phyloP scores from a whole-genome alignment of 1,140 invertebrate species.

The Phymorhynchus buccinoides region DNA sequence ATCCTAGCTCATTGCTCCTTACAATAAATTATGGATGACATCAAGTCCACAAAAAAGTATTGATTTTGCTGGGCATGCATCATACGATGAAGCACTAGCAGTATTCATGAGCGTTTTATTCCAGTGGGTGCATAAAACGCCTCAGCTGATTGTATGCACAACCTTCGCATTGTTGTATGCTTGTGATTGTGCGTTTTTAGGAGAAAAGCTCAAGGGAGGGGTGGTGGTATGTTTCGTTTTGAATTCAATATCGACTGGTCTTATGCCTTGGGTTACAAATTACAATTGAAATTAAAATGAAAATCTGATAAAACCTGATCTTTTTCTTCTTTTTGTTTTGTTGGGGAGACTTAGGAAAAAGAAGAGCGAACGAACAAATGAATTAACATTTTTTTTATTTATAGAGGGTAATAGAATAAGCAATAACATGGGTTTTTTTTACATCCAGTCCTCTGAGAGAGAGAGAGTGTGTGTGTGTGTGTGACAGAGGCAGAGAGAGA shows the following conservation, averaged over 20 bases:
- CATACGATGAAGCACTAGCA: background rate
- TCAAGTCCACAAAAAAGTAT: background rate
- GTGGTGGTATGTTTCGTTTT: background rate
- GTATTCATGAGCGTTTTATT: no score
- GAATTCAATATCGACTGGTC: background rate
- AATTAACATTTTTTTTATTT: background rate
- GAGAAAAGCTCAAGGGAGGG: background rate
- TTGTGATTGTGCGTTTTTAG: background rate
- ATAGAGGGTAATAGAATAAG: no score
- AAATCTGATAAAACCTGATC: no score
- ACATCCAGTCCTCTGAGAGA: no score
- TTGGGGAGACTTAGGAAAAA: background rate
- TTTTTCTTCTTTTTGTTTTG: background rate
- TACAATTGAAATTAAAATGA: no score
- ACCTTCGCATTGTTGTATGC: background rate
- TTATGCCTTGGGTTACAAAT: background rate
- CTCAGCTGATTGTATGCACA: background rate
- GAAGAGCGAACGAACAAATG: background rate
- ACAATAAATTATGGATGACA: background rate
- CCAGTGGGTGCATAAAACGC: background rate
- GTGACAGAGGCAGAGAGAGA: no score
- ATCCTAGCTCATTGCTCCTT: background rate
- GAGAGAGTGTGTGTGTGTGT: no score
- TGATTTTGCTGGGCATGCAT: slow-evolving; percentile 11
- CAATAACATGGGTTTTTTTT: no score